Evolutionary conservation across 2,113 vertebrate species (phyloP), one percentile per base, ranked within the genome.

Genomic region (Plectropomus leopardus): DNA sequence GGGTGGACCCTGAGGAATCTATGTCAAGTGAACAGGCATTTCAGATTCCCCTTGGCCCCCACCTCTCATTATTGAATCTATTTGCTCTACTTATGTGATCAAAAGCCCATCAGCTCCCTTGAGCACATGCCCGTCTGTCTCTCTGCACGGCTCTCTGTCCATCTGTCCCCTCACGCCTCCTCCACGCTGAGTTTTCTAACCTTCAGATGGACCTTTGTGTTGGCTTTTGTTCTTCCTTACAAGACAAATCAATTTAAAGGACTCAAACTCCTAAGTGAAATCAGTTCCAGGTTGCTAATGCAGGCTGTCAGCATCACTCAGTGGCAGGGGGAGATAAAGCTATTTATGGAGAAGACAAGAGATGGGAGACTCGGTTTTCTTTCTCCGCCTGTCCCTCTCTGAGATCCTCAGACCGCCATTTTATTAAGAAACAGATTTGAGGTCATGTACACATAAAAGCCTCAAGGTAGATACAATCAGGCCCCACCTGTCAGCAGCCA

Each of bases 251-350:
- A 61, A 14, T 60, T 55, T 53, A 3, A 34, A 83, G 80, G 77
- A 60, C 77, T 72, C 59, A 28, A 53, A 76, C 59, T 82, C 58
- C 34, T 30, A 17, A 78, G 73, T 64, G 21, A 72, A 75, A 80
- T 73, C 55, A 75, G 68, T 68, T 86, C 48, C 82, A 73, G 34
- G 36, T 68, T 40, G 65, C 80, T 87, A 82, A 72, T 73, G 72
- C 44, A 17, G 42, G 17, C 65, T 85, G 84, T 88, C 91, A 85
- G 72, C 40, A 28, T 81, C 42, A 23, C 51, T 82, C 69, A 60
- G 78, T 44, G 75, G 66, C 44, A 42, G n/a, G 2, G 0, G 28
- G 57, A 72, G 83, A 85, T 86, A 68, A 74, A 86, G 69, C 71
- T 58, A 23, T 79, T 84, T 53, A 57, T 51, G 11, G 53, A 75